Conservation (phyloP, 2,797 vertebrate species). For the Decapterus maruadsi region DNA sequence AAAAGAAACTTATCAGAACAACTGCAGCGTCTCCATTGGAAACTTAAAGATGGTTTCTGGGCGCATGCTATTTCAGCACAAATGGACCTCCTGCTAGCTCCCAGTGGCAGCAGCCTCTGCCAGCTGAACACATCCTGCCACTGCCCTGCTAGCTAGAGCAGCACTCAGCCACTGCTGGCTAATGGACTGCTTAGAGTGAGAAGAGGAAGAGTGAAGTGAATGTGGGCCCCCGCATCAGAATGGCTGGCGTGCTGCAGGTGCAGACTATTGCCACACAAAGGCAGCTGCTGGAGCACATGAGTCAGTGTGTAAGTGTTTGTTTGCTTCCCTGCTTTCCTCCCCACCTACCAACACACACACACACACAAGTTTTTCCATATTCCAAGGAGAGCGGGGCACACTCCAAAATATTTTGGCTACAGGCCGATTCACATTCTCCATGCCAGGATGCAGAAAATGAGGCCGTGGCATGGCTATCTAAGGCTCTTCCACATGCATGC, state of each 20-base stretch:
- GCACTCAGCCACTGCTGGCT: conserved; percentile 58
- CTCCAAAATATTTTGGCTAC: conserved; percentile 52
- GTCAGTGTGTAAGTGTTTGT: conserved; percentile 44
- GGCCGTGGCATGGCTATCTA: conserved; percentile 47
- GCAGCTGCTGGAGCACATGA: conserved; percentile 34
- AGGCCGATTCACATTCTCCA: conserved; percentile 42
- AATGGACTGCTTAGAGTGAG: conserved; percentile 63
- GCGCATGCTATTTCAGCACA: conserved; percentile 52
- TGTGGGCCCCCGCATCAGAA: conserved; percentile 29
- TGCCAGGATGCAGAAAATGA: conserved; percentile 47
- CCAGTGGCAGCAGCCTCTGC: conserved; percentile 52
- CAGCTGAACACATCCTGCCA: conserved; percentile 66
- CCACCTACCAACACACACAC: conserved; percentile 3
- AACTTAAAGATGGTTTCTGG: conserved; percentile 48
- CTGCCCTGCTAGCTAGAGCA: conserved; percentile 53
- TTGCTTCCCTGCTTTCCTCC: conserved; percentile 32
- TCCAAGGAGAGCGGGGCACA: conserved; percentile 39
- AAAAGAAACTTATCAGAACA: conserved; percentile 11
- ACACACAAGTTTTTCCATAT: conserved; percentile 47
- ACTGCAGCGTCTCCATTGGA: conserved; percentile 30
- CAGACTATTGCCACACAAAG: conserved; percentile 44
- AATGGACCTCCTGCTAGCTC: conserved; percentile 55
- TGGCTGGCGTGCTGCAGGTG: conserved; percentile 57
- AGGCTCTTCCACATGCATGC: conserved; percentile 58
- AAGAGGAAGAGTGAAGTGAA: neutral